phyloP scores from a whole-genome alignment of 2,113 vertebrate species.

The Tragelaphus buxtoni region DNA sequence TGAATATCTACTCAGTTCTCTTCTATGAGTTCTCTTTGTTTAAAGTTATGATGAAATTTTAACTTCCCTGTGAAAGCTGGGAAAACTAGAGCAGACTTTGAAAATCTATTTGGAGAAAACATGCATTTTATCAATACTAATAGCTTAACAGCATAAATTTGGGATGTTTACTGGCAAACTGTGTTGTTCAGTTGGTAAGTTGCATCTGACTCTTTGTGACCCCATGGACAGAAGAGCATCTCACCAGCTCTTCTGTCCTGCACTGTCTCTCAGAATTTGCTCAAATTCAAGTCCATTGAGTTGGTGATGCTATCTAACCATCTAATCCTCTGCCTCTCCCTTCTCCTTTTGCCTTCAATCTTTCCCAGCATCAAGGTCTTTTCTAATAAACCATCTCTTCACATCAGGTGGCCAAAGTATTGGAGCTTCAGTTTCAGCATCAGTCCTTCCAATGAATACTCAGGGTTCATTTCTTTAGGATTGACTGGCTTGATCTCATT shows the following conservation, averaged over 20 bases:
- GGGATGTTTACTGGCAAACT: neutral
- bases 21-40: neutral
- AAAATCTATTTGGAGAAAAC: conserved; percentile 41
- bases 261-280: neutral
- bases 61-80: neutral
- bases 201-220: neutral
- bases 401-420: neutral
- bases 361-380: neutral
- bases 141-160: neutral
- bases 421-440: neutral
- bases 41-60: conserved; percentile 8
- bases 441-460: neutral
- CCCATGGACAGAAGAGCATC: neutral
- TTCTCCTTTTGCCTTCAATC: neutral
- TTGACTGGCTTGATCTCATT: neutral
- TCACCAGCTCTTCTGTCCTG: neutral
- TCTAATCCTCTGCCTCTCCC: neutral
- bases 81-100: neutral
- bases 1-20: neutral
- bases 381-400: neutral
- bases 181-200: neutral
- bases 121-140: neutral
- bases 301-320: neutral
- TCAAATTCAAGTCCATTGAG: neutral
- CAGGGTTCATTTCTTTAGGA: neutral